Percentiles rank a stretch among this genome's conserved stretches.
Conservation (phyloP, 2,113 vertebrate genomes). For the Planiliza haematocheilus region DNA sequence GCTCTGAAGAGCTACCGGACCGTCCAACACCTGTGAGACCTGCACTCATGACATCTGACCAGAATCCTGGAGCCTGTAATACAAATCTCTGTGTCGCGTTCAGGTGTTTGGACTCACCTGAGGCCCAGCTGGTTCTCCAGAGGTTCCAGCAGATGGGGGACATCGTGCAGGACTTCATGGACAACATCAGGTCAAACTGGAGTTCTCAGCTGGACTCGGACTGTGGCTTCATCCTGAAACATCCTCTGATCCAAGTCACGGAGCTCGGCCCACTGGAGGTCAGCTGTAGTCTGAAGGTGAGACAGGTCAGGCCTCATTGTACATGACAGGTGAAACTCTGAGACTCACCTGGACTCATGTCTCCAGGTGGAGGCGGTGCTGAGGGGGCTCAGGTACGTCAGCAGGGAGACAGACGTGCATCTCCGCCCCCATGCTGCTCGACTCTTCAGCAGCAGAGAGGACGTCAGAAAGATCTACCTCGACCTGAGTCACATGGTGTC, state of each 20-base stretch:
- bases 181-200: conserved; percentile 73
- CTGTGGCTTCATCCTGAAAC: conserved; percentile 82
- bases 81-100: neutral
- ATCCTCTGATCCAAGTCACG: conserved; percentile 79
- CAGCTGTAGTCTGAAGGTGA: conserved; percentile 60
- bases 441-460: conserved; percentile 78
- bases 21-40: conserved; percentile 23
- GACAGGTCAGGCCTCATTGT: neutral
- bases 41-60: neutral
- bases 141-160: conserved; percentile 80
- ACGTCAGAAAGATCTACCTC: conserved; percentile 81
- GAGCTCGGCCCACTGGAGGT: conserved; percentile 68
- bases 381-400: conserved; percentile 85
- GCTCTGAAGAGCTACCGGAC: conserved; percentile 2
- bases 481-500: conserved; percentile 82
- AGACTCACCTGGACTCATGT: neutral
- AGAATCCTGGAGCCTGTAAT: too few species aligned
- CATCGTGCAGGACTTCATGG: conserved; percentile 58
- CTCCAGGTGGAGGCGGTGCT: conserved; percentile 81
- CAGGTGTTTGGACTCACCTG: conserved; percentile 62
- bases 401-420: conserved; percentile 24
- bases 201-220: conserved; percentile 58
- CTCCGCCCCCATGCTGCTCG: conserved; percentile 56
- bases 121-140: conserved; percentile 63
- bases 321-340: neutral